Base-by-base conservation (phyloP, 2,113 vertebrate genomes). In the Anarrhichthys ocellatus region DNA sequence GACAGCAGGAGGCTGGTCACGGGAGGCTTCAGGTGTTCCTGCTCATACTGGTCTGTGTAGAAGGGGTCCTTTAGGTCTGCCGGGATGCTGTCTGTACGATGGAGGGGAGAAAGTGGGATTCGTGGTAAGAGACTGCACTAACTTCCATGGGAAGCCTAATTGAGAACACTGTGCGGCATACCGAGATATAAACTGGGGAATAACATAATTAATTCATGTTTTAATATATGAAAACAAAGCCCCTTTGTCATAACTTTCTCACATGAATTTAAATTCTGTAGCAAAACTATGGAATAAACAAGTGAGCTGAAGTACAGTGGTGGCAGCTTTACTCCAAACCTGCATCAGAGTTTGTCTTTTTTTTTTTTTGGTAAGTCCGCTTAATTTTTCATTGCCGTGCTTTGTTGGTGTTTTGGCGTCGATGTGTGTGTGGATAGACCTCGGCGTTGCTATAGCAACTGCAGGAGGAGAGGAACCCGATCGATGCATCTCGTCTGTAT, bases 31-130 rank as follows among this genome's bases (percentile, higher is more conserved):
- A 99, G 96, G 91, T 99, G 98, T 91, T 99, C 98, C 89, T 99
- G 98, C 65, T 99, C 98, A 74, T 99, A 99, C 93, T 99, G 98
- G 92, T 99, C 98, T 3, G 96, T 99, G 92, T 99, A 99, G 93
- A 99, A 99, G 0, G 98, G 98, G 40, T 99, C 97, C 87, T 92
- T 94, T 9, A 99, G 86, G 48, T 99, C 97, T 87, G 96, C 94
- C 13, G 98, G 97, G 91, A 99, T 93, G 63, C 96, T 97, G 92
- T 99, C 98, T 99, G 91, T 9, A 40, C 34, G 46, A 44, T 1
- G 32, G 6, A 77, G 20, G 14, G 24, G 59, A 63, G 22, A 67
- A 67, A 72, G 17, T 1, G 9, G 13, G 72, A 40, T 13, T 18
- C 46, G n/a, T 42, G 56, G 36, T 40, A 11, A 62, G 22, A 15